A percentile compares a stretch with the other conserved stretches of the same genome.
These are phyloP conservation scores for Chloebia gouldiae DNA, from an alignment of 2,113 vertebrate species.

Conservation along the genomic window DNA sequence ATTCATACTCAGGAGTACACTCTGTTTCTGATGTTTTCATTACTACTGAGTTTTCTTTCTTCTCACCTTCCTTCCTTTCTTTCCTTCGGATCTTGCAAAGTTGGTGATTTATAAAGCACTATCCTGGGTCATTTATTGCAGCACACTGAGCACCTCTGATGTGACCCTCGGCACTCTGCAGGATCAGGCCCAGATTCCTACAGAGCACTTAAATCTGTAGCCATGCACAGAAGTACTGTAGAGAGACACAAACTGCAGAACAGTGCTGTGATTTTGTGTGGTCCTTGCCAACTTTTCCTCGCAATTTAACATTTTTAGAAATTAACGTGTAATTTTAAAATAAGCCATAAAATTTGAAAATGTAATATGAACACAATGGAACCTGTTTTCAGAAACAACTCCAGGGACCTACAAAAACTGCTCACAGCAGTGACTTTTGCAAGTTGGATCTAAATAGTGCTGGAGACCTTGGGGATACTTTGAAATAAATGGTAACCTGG, in stretches of 20 bases:
- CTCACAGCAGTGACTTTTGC: slow-evolving; percentile 11
- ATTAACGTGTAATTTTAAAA: slow-evolving; percentile 64
- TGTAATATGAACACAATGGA: slow-evolving; percentile 34
- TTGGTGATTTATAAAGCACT: neutral
- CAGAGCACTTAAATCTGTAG: neutral
- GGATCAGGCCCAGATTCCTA: neutral
- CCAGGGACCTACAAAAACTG: neutral
- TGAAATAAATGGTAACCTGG: slow-evolving; percentile 43
- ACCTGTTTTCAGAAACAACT: slow-evolving; percentile 45
- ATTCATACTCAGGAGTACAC: neutral
- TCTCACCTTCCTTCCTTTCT: neutral
- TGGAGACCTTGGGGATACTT: slow-evolving; percentile 30
- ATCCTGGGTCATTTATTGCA: neutral
- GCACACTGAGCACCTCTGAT: neutral
- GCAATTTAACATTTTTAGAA: slow-evolving; percentile 53
- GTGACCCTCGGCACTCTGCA: neutral
- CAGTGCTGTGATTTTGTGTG: slow-evolving; percentile 22
- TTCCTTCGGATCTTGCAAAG: neutral
- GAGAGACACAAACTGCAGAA: neutral
- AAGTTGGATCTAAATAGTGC: neutral
- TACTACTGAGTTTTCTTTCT: slow-evolving; percentile 1
- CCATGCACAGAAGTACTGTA: neutral
- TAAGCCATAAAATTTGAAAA: slow-evolving; percentile 46
- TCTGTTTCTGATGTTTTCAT: slow-evolving; percentile 31
- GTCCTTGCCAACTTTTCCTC: slow-evolving; percentile 39